phyloP scores from a whole-genome alignment of 2,888 invertebrate genomes.

The Gymnoscelis rufifasciata region DNA sequence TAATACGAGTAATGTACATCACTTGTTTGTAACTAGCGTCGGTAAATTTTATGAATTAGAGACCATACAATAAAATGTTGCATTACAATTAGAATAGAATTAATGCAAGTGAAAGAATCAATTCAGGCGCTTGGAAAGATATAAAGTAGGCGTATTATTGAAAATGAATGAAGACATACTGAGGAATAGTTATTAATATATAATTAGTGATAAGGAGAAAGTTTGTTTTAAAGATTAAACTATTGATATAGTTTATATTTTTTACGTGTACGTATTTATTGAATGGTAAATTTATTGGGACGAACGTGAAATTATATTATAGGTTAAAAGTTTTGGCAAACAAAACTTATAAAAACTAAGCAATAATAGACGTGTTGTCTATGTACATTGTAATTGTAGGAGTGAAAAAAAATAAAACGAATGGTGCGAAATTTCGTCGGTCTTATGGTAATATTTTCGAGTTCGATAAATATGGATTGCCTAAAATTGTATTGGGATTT shows the following conservation, averaged over 20 bases:
- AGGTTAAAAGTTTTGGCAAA: conserved; percentile 72
- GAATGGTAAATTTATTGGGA: conserved; percentile 79
- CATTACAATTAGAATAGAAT: conserved; percentile 63
- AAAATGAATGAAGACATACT: conserved; percentile 76
- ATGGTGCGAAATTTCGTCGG: conserved; percentile 74
- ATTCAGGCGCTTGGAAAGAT: conserved; percentile 77
- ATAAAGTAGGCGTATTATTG: conserved; percentile 77
- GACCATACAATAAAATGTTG: conserved; percentile 58
- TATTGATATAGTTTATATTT: conserved; percentile 80
- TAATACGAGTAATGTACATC: conserved; percentile 36
- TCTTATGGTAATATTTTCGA: conserved; percentile 59
- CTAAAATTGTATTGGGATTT: conserved; percentile 66
- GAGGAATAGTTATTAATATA: conserved; percentile 79
- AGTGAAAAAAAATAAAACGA: conserved; percentile 68
- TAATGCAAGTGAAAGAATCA: conserved; percentile 54
- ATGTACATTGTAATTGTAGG: conserved; percentile 75
- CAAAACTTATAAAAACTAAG: conserved; percentile 75
- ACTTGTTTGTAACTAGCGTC: conserved; percentile 48
- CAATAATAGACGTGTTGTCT: conserved; percentile 76
- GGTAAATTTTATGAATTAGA: conserved; percentile 63
- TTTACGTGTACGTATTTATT: conserved; percentile 80
- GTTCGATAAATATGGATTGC: conserved; percentile 62
- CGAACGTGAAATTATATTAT: conserved; percentile 77
- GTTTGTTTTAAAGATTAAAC: conserved; percentile 80
- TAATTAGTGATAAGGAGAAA: conserved; percentile 69